Base-by-base conservation (phyloP, 2,888 invertebrate species). In the Xestia ashworthii region DNA sequence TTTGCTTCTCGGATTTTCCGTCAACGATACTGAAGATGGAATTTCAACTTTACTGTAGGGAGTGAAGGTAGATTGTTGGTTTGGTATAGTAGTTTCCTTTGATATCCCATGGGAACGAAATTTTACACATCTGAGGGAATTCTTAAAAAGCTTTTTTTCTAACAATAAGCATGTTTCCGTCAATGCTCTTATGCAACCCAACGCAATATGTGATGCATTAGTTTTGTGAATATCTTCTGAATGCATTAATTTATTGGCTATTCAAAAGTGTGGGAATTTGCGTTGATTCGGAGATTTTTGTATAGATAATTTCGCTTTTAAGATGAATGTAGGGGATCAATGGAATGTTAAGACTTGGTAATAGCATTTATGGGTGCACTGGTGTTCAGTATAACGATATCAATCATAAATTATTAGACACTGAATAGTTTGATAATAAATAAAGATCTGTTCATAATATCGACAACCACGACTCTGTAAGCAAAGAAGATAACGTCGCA, bases 41-140 rank as follows among this genome's bases (percentile, higher is more conserved):
- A 79, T 84, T 68, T 76, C 8, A 6, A 76, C 71, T 68, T 38
- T 85, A 76, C 0, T 0, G 3, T 53, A 3, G 25, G 0, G 0
- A 0, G 0, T 67, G 87, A 91, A 76, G 69, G 86, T 84, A 70
- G 8, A 25, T 38, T 77, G 32, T 86, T 87, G 22, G 46, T 1
- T 73, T 83, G 74, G 19, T 8, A 0, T 6, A 0, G 16, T 38
- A 3, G n/a, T 73, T 71, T 81, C 48, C 64, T 87, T 81, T 86
- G 83, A 83, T 84, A 76, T 81, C 92, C 92, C 96, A 96, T 96
- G 96, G 95, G 96, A 96, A 96, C 91, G 70, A 83, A 90, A 92
- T 91, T 95, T 95, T 94, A 93, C 93, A 93, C 90, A 90, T 90
- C 90, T 92, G 91, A 91, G 96, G 95, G 96, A 95, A 95, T 93